phyloP scores from a whole-genome alignment of 2,888 invertebrate genomes.

The Microctonus aethiopoides region DNA sequence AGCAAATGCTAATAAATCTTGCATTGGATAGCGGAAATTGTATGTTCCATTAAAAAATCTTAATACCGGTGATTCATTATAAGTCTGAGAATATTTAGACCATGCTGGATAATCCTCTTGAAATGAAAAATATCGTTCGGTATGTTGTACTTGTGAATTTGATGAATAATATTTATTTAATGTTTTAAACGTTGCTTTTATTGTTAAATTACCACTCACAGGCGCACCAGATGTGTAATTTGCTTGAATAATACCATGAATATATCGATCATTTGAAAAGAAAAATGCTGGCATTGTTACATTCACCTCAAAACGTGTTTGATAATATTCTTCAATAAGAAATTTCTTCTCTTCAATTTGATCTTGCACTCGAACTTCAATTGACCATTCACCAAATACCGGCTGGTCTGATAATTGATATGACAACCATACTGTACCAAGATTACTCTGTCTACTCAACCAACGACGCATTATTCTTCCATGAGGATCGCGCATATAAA shows the following conservation, averaged over 20 bases:
- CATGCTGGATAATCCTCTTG: slow-evolving; percentile 86
- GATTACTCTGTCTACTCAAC: slow-evolving; percentile 89
- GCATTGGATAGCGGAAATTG: slow-evolving; percentile 87
- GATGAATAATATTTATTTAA: slow-evolving; percentile 65
- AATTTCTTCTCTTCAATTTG: slow-evolving; percentile 89
- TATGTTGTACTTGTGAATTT: slow-evolving; percentile 56
- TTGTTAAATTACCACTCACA: slow-evolving; percentile 87
- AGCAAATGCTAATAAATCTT: slow-evolving; percentile 77
- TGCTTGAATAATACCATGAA: slow-evolving; percentile 89
- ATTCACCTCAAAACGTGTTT: slow-evolving; percentile 94
- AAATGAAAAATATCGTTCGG: slow-evolving; percentile 82
- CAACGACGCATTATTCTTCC: slow-evolving; percentile 90
- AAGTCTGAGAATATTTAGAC: slow-evolving; percentile 75
- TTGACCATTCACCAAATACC: slow-evolving; percentile 91
- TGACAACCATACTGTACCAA: slow-evolving; percentile 91
- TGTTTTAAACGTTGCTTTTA: slow-evolving; percentile 82
- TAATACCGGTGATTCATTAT: slow-evolving; percentile 75
- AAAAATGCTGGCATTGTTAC: slow-evolving; percentile 96
- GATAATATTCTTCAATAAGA: slow-evolving; percentile 94
- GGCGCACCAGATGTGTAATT: slow-evolving; percentile 96
- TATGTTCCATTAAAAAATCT: slow-evolving; percentile 86
- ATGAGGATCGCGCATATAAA: slow-evolving; percentile 91
- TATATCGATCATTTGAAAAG: slow-evolving; percentile 85
- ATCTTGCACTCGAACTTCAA: slow-evolving; percentile 88
- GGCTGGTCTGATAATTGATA: slow-evolving; percentile 94